These are phyloP conservation scores for Magallana nippona DNA, from an alignment of 2,888 invertebrate genomes.

Conservation along the genomic window DNA sequence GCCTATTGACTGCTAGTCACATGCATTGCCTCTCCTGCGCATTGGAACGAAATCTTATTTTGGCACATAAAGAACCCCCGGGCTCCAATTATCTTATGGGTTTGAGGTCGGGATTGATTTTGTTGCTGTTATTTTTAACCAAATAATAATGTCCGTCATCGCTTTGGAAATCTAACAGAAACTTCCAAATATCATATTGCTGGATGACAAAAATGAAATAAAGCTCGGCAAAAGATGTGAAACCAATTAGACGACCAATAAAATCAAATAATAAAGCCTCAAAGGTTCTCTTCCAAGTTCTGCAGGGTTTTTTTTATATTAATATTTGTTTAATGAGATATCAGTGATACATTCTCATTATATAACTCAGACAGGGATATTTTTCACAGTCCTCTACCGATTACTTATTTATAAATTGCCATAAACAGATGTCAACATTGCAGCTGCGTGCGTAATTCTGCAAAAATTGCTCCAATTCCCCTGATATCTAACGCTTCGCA, in stretches of 20 bases:
- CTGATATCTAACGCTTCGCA: constrained; percentile 27
- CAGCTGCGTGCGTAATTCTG: constrained; percentile 24
- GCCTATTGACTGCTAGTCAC: constrained; percentile 16
- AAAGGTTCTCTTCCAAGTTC: no score
- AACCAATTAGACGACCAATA: not conserved
- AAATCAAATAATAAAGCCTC: no score
- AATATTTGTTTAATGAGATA: not conserved
- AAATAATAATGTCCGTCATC: not conserved
- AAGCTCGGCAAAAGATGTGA: not conserved
- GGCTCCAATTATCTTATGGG: constrained; percentile 13
- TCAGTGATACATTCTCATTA: not conserved
- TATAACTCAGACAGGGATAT: not conserved
- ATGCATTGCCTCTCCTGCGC: not conserved
- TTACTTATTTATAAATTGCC: constrained; percentile 27
- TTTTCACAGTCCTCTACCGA: not conserved
- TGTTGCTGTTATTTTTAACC: not conserved
- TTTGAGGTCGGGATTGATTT: constrained; percentile 1
- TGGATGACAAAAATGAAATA: no score
- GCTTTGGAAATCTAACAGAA: not conserved
- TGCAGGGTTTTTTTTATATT: not conserved
- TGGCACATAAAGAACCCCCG: constrained; percentile 22
- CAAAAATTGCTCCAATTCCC: constrained; percentile 29
- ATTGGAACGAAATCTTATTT: constrained; percentile 9
- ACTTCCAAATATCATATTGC: not conserved
- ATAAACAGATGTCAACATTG: constrained; percentile 6